phyloP scores from a whole-genome alignment of 2,797 vertebrate genomes.

The Microtus obscurus region DNA sequence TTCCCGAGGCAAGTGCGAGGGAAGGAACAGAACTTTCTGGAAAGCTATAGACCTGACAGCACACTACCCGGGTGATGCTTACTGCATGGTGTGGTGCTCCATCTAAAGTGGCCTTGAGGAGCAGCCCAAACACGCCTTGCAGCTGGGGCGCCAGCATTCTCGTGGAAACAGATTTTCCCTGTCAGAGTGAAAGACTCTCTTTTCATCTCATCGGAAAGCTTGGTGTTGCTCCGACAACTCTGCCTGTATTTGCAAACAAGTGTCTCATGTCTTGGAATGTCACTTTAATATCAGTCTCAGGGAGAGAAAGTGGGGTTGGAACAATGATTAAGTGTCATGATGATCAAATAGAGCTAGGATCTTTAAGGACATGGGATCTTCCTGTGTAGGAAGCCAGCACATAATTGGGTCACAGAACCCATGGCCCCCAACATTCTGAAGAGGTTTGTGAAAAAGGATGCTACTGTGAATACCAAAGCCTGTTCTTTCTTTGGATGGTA shows the following conservation, averaged over 20 bases:
- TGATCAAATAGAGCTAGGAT: neutral
- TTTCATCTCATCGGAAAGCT: neutral
- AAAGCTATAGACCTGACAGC: accelerated
- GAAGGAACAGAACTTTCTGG: neutral
- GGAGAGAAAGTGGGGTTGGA: neutral
- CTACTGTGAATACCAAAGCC: neutral
- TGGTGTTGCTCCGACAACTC: neutral
- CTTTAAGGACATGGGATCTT: neutral
- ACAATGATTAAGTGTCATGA: neutral
- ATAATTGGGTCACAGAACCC: neutral
- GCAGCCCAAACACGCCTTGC: neutral
- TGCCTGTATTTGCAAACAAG: neutral
- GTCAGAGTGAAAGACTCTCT: neutral
- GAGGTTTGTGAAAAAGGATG: neutral
- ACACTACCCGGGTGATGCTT: accelerated
- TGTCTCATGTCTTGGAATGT: neutral
- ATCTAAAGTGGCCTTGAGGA: neutral
- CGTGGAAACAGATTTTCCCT: neutral
- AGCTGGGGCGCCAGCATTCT: neutral
- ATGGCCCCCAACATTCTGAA: neutral
- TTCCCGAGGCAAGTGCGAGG: neutral
- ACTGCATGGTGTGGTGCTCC: neutral
- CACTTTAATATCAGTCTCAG: neutral
- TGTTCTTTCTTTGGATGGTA: neutral
- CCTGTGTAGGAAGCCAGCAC: neutral